Percentiles rank a stretch among this genome's conserved stretches.
Evolutionary conservation across 2,888 invertebrate species (phyloP).

Genomic region (Pseudococcus viburni): DNA sequence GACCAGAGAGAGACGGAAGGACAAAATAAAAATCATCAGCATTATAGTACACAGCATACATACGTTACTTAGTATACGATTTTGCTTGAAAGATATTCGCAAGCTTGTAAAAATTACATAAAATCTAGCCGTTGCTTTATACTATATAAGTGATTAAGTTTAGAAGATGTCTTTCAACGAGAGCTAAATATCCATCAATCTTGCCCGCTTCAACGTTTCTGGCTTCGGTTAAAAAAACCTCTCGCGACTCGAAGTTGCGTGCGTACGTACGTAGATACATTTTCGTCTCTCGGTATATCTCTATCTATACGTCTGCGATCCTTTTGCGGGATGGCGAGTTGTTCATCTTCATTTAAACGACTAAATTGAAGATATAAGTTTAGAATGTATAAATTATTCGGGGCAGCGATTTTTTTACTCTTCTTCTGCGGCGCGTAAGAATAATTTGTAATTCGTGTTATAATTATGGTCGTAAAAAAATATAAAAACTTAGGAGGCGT

Average conservation of each 20-base stretch:
- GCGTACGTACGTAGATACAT: not conserved
- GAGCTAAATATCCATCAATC: constrained; percentile 56
- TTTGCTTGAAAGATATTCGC: not conserved
- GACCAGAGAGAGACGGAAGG: too few species aligned
- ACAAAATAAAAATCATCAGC: too few species aligned
- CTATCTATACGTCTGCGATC: not conserved
- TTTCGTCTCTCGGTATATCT: not conserved
- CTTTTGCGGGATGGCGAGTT: not conserved
- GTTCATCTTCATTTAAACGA: constrained; percentile 15
- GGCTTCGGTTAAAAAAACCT: constrained; percentile 33
- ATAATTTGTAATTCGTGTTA: constrained; percentile 58
- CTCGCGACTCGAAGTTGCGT: not conserved
- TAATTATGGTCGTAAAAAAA: constrained; percentile 53
- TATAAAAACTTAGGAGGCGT: constrained; percentile 45
- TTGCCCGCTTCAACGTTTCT: constrained; percentile 52
- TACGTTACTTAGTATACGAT: not conserved
- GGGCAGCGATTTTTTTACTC: constrained; percentile 47
- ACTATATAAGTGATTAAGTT: constrained; percentile 55
- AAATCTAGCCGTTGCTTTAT: constrained; percentile 24
- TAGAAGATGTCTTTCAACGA: constrained; percentile 60
- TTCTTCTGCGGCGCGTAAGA: not conserved
- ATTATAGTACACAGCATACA: not conserved
- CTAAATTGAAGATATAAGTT: constrained; percentile 13
- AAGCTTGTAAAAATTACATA: constrained; percentile 44
- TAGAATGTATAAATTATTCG: constrained; percentile 37